These are phyloP conservation scores for Archocentrus centrarchus DNA, from an alignment of 2,113 vertebrate genomes.

Conservation along the genomic window DNA sequence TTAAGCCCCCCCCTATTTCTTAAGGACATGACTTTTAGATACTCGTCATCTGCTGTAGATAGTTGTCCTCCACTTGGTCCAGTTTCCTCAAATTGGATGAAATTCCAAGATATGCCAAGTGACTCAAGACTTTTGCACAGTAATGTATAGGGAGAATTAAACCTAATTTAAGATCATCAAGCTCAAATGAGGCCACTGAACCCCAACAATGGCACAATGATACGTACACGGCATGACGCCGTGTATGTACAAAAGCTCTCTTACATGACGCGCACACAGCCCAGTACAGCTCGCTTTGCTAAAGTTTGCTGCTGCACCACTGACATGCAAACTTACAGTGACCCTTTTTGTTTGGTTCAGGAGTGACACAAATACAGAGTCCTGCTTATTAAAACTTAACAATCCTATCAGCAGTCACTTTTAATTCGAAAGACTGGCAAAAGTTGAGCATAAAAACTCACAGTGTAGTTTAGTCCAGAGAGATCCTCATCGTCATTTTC, in stretches of 20 bases:
- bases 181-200: constrained; percentile 31
- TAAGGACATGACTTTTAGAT: no score
- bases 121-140: not conserved
- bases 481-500: constrained; percentile 87
- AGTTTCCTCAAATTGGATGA: no score
- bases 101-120: not conserved
- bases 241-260: constrained; percentile 4
- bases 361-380: not conserved
- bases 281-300: not conserved
- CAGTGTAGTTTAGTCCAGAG: constrained; percentile 89
- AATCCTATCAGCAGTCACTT: not conserved
- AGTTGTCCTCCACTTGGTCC: no score
- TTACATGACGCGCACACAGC: not conserved
- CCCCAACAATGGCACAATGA: constrained; percentile 4
- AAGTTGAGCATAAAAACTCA: constrained; percentile 73
- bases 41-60: no score
- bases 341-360: no score
- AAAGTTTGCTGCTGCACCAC: not conserved
- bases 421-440: not conserved
- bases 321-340: no score
- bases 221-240: not conserved
- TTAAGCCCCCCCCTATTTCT: no score
- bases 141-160: not conserved
- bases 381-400: not conserved
- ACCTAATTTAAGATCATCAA: constrained; percentile 3